A percentile compares a stretch with the other conserved stretches of the same genome.
Evolutionary conservation across 2,797 vertebrate genomes (phyloP).

Genomic region (Cryptoprocta ferox): DNA sequence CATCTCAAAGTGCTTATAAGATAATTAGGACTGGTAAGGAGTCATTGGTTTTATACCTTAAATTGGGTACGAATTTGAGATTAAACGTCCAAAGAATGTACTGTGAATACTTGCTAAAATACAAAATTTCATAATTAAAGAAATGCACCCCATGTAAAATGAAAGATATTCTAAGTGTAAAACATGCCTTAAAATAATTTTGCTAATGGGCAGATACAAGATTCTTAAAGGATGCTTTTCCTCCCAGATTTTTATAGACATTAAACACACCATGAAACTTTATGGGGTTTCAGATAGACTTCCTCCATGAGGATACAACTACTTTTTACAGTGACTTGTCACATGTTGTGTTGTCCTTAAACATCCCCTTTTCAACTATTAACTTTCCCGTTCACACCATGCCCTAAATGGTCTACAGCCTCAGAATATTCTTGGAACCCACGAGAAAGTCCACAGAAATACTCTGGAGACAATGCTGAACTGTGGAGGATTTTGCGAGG

Average conservation of each 20-base stretch:
- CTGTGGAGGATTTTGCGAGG: not conserved
- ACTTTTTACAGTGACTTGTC: not conserved
- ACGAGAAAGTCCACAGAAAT: not conserved
- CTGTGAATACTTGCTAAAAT: constrained; percentile 1
- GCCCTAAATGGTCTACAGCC: not conserved
- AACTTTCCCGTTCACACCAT: not conserved
- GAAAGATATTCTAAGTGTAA: not conserved
- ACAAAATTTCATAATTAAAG: not conserved
- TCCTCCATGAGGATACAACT: not conserved
- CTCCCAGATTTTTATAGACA: not conserved
- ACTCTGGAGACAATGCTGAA: not conserved
- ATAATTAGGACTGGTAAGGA: not conserved
- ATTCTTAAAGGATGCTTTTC: not conserved
- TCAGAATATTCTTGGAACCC: not conserved
- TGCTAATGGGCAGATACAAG: not conserved
- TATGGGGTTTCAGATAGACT: not conserved
- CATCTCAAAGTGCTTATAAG: constrained; percentile 62
- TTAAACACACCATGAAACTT: not conserved
- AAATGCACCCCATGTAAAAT: not conserved
- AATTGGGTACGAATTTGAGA: not conserved
- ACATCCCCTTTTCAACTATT: not conserved
- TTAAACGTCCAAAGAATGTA: not conserved
- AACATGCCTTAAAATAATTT: not conserved
- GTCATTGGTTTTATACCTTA: not conserved
- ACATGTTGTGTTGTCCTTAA: constrained; percentile 30